Conservation (phyloP, 1,140 invertebrate species). For the Hirudo medicinalis region DNA sequence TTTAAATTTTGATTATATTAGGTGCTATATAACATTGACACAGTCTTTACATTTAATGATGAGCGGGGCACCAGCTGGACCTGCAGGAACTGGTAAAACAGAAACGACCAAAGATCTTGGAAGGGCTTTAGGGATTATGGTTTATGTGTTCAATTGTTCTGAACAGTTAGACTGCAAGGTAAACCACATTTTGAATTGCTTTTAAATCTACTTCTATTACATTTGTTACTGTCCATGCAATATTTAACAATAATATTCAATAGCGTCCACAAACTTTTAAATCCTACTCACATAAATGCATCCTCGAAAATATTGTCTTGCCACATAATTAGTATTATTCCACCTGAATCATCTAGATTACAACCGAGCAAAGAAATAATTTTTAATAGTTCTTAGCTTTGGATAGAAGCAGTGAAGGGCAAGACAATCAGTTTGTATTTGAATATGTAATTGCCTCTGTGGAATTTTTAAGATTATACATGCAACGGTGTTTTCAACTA, state of each 20-base stretch:
- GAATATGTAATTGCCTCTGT: no score
- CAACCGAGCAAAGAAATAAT: no score
- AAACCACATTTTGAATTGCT: constrained; percentile 20
- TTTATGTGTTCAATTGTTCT: constrained; percentile 94
- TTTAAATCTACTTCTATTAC: no score
- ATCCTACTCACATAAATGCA: no score
- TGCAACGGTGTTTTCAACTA: no score
- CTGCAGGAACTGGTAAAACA: constrained; percentile 82
- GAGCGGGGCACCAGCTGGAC: constrained; percentile 86
- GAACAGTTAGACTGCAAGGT: constrained; percentile 95
- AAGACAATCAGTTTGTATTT: no score
- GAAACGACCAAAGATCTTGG: constrained; percentile 94
- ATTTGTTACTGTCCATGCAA: background rate
- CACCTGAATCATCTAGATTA: no score
- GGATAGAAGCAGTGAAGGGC: no score
- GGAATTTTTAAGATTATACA: no score
- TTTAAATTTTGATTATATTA: constrained; percentile 19
- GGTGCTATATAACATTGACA: constrained; percentile 87
- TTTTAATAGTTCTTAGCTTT: no score
- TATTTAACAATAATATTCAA: background rate
- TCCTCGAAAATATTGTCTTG: no score
- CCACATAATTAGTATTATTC: no score
- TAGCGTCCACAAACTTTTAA: background rate
- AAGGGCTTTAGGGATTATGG: constrained; percentile 85
- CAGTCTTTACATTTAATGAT: constrained; percentile 86